These are phyloP conservation scores for Sprattus sprattus DNA, from an alignment of 2,113 vertebrate species.

Conservation along the genomic window DNA sequence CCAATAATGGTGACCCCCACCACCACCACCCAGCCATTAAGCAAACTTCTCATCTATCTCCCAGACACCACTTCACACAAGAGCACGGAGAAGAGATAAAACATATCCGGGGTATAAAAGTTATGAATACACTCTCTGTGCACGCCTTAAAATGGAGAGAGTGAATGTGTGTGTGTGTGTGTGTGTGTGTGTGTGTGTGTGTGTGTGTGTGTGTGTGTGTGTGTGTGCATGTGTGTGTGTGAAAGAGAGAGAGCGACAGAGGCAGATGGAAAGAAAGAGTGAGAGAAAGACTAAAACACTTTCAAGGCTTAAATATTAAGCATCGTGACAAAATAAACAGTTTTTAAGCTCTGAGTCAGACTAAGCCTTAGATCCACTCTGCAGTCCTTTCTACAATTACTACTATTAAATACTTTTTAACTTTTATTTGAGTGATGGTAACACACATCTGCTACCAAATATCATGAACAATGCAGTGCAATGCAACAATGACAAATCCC, in stretches of 20 bases:
- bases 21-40: not conserved
- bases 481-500: not conserved
- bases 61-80: conserved; percentile 9
- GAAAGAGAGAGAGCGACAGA: not conserved
- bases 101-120: too few species aligned
- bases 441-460: not conserved
- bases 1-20: not conserved
- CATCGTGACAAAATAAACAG: not conserved
- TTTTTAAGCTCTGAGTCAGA: not conserved
- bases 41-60: not conserved
- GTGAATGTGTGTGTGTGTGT: too few species aligned
- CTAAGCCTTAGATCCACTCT: not conserved
- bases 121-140: too few species aligned
- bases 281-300: not conserved
- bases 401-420: not conserved
- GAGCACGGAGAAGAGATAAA: not conserved
- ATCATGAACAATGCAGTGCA: not conserved
- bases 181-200: too few species aligned
- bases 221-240: too few species aligned
- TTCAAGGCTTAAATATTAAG: not conserved
- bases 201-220: too few species aligned
- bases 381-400: not conserved
- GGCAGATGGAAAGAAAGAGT: not conserved
- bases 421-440: not conserved
- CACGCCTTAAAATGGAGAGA: too few species aligned